Evolutionary conservation across 1,140 invertebrate species (phyloP), one percentile per base, ranked within the genome.

Genomic region (Aethina tumida): DNA sequence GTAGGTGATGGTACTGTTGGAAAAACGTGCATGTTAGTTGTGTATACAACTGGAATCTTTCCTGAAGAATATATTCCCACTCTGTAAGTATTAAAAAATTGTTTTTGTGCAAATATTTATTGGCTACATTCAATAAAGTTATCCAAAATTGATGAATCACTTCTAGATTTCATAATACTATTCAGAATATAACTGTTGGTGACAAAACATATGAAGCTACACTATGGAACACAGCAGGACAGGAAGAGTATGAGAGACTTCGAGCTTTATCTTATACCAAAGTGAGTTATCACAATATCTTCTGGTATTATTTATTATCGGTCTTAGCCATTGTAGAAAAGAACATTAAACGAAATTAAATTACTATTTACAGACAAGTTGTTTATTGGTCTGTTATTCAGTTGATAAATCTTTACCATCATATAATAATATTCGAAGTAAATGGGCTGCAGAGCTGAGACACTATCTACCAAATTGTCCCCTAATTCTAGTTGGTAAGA

Each of bases 161-260:
- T 47, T 50, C 13, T 17, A 59, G 56, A 39, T 59, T 59, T 44
- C 88, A 93, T 57, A 91, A 92, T 62, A 88, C 84, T 63, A 75
- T 82, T 6, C 83, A 79, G 34, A 75, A 69, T 33, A 75, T 89
- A 34, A 70, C 59, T 1, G 77, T 90, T 2, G 84, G 89, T 53
- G 81, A 75, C 8, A 69, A 77, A 41, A 70, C 78, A 45, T 84
- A 81, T 48, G 77, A 81, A 54, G 73, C 90, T 54, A 82, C 82
- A 14, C 62, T 96, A 5, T 97, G 91, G 91, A 92, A 97, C 53
- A 96, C 92, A 5, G 86, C 87, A 1, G 90, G 91, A 2, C 91
- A 96, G 65, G 93, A 97, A 65, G 93, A 96, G 63, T 98, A 97
- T 54, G 93, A 97, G 63, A 68, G 92, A 57, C 68, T 98, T 2